Conservation (phyloP, 1,140 invertebrate genomes). For the Sminthurinus signatus region DNA sequence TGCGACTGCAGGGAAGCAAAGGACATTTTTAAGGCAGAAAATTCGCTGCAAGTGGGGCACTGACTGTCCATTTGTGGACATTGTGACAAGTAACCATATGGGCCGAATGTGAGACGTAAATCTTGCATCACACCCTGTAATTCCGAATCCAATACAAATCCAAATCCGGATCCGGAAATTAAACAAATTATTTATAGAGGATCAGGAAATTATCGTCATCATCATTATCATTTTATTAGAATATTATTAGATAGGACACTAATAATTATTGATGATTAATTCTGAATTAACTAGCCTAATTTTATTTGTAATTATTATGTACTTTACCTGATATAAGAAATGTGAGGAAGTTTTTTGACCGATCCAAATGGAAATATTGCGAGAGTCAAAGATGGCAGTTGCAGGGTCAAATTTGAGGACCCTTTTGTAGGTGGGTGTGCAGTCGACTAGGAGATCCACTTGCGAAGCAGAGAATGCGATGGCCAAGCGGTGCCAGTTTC, state of each 20-base stretch:
- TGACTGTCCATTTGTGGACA: slow-evolving; percentile 76
- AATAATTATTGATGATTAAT: no score
- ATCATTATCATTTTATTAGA: no score
- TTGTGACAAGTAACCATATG: slow-evolving; percentile 76
- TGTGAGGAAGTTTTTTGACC: slow-evolving; percentile 78
- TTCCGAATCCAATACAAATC: no score
- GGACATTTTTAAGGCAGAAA: slow-evolving; percentile 68
- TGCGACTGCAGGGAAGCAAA: slow-evolving; percentile 59
- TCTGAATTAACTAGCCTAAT: no score
- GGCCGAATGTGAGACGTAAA: slow-evolving; percentile 71
- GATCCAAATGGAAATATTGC: slow-evolving; percentile 65
- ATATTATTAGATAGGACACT: no score
- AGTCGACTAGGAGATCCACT: slow-evolving; percentile 76
- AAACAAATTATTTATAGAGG: no score
- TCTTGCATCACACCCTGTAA: slow-evolving; percentile 77
- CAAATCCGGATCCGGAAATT: no score
- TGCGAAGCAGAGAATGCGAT: slow-evolving; percentile 72
- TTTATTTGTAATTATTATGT: no score
- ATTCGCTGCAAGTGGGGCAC: slow-evolving; percentile 85
- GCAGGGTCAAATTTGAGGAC: slow-evolving; percentile 40
- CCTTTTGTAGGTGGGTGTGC: slow-evolving; percentile 63
- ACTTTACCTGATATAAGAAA: slow-evolving; percentile 80
- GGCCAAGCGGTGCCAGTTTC: slow-evolving; percentile 77
- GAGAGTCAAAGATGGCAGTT: slow-evolving; percentile 35
- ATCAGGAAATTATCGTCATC: no score